A percentile compares a stretch with the other conserved stretches of the same genome.
These are phyloP conservation scores for Megamerina dolium DNA, from an alignment of 2,888 invertebrate species.

Conservation along the genomic window DNA sequence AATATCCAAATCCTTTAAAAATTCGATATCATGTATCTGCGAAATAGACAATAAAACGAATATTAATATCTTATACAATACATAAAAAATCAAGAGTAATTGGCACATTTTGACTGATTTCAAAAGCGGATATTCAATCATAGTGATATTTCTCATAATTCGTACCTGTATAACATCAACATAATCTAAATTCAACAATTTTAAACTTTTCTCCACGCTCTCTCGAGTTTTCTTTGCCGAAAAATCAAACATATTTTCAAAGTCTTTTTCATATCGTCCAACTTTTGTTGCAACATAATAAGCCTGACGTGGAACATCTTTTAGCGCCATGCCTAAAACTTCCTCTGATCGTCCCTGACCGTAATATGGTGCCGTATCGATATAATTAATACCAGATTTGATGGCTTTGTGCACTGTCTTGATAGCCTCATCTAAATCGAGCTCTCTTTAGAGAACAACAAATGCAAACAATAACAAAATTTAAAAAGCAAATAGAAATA, in stretches of 20 bases:
- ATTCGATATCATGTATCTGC: constrained; percentile 90
- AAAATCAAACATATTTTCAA: constrained; percentile 79
- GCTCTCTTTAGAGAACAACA: constrained; percentile 50
- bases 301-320: constrained; percentile 69
- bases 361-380: constrained; percentile 91
- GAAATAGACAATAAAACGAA: constrained; percentile 13
- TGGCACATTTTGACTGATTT: too few relatives aligned
- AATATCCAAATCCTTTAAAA: constrained; percentile 67
- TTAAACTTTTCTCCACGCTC: constrained; percentile 71
- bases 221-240: constrained; percentile 65
- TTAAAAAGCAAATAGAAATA: neutral
- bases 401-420: constrained; percentile 65
- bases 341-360: constrained; percentile 82
- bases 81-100: neutral
- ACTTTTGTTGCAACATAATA: constrained; percentile 92
- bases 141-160: too few relatives aligned
- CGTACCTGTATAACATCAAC: constrained; percentile 83
- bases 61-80: neutral
- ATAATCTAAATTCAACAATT: constrained; percentile 68
- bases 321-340: constrained; percentile 75
- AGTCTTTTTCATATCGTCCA: constrained; percentile 70
- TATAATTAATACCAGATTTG: constrained; percentile 77
- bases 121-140: too few relatives aligned
- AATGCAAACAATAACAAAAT: constrained; percentile 6
- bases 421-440: constrained; percentile 62